Evolutionary conservation across 2,888 invertebrate genomes (phyloP), one percentile per base, ranked within the genome.

Genomic region (Teinopalpus imperialis): DNA sequence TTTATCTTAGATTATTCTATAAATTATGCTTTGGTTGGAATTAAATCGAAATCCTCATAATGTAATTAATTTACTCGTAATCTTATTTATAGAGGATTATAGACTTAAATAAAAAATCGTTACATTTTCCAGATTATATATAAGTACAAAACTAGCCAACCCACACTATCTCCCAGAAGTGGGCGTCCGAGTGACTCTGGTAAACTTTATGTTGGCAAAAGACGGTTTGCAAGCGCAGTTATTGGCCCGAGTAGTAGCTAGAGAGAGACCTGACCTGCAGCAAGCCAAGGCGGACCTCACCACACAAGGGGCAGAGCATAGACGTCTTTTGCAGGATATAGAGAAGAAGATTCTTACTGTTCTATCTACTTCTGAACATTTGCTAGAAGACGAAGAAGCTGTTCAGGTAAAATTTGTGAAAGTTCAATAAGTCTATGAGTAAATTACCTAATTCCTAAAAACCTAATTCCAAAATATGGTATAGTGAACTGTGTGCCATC

Each of bases 141-240:
- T 98, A 57, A 97, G 97, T 9, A 98, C 98, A 1, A 98, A 97
- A 71, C 81, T 97, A 31, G 90, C 96, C 12, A 98, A 98, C 85
- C 98, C 98, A 0, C 98, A 98, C 79, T 98, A 97, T 71, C 77
- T 97, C 42, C 98, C 98, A 0, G 98, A 98, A 83, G 93, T 97
- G 3, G 95, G 97, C 0, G 97, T 97, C 0, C 97, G 98, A 74
- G 94, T 95, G 3, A 96, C 97, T 0, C 73, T 98, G 12, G 90
- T 98, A 1, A 98, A 98, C 83, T 98, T 98, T 69, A 95, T 97
- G 94, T 93, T 98, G 58, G 98, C 97, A 2, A 92, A 92, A 27
- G 94, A 93, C 42, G 98, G 98, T 1, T 82, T 98, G 16, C 93
- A 96, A 81, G 97, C 97, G 69, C 98, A 98, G 72, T 76, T 98